Base-by-base conservation (phyloP, 2,113 vertebrate genomes). In the Sebastes schlegelii region DNA sequence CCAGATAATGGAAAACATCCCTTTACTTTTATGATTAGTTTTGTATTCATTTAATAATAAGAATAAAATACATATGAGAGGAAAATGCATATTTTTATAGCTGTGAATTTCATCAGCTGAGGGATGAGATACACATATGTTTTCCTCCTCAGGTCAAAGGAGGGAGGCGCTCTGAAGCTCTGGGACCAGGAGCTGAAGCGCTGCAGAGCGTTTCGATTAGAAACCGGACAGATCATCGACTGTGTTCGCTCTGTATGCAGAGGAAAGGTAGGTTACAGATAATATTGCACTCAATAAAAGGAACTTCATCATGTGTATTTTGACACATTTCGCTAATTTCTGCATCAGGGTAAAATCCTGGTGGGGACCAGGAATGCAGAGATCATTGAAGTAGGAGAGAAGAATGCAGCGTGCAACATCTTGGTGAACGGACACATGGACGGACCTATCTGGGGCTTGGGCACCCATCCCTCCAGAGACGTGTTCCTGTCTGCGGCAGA, bases 371-470 rank as follows among this genome's bases (percentile, higher is more conserved):
- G 96, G 76, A 98, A 98, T 69, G 97, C 98, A 0, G 98, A 99
- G 95, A 99, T 99, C 78, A 98, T 99, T 5, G 98, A 99, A 91
- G 97, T 99, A 67, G 98, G 98, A 84, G 98, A 99, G 93, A 99
- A 99, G 90, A 99, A 98, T 10, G 98, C 98, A 77, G 98, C 96
- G 0, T 99, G 97, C 93, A 99, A 97, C 88, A 97, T 98, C 87
- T 85, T 99, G 81, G 97, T 99, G 86, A 98, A 97, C 45, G 97
- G 98, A 51, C 98, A 99, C 79, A 96, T 97, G 96, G 97, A 99
- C 21, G 98, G 98, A 46, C 97, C 98, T 0, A 96, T 99, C 87
- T 99, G 98, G 98, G 98, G 98, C 43, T 90, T 99, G 14, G 96
- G 96, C 34, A 95, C 98, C 0, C 98, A 99, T 87, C 98, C 98